Evolutionary conservation across 2,113 vertebrate genomes (phyloP).

Genomic region (Jacana jacana): DNA sequence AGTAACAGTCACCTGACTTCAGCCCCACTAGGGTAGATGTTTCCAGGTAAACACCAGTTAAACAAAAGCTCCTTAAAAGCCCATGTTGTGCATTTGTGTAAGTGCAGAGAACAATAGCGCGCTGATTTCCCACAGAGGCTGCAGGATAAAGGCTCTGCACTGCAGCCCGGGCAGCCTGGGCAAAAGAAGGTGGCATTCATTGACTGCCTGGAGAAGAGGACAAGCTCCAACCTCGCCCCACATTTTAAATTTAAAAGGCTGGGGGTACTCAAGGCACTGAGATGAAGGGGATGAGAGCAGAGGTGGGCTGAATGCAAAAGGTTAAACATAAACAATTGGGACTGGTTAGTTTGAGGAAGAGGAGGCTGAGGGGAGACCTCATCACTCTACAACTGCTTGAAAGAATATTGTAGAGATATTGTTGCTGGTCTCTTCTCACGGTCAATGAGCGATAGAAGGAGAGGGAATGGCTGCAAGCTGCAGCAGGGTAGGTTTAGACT

Average conservation of each 20-base stretch:
- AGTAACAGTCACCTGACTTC: background rate
- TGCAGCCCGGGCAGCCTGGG: background rate
- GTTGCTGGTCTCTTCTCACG: too few relatives aligned
- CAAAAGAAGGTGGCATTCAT: background rate
- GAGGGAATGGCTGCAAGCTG: too few relatives aligned
- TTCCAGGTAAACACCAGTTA: slow-evolving; percentile 55
- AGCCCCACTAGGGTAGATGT: background rate
- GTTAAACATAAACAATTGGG: too few relatives aligned
- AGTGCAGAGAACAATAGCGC: slow-evolving; percentile 36
- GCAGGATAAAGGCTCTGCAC: background rate
- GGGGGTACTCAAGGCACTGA: background rate
- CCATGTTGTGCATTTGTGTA: background rate
- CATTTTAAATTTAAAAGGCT: background rate
- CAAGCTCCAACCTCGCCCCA: background rate
- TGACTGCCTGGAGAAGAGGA: background rate
- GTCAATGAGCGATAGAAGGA: too few relatives aligned
- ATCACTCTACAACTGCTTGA: too few relatives aligned
- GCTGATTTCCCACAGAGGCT: background rate
- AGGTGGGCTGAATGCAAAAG: background rate
- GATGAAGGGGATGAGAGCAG: background rate
- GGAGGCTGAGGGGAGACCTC: too few relatives aligned
- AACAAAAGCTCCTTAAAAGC: slow-evolving; percentile 34
- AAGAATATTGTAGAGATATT: too few relatives aligned
- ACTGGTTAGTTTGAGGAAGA: too few relatives aligned
- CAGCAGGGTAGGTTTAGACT: too few relatives aligned